Evolutionary conservation across 2,113 vertebrate species (phyloP).

Genomic region (Alexandromys fortis): DNA sequence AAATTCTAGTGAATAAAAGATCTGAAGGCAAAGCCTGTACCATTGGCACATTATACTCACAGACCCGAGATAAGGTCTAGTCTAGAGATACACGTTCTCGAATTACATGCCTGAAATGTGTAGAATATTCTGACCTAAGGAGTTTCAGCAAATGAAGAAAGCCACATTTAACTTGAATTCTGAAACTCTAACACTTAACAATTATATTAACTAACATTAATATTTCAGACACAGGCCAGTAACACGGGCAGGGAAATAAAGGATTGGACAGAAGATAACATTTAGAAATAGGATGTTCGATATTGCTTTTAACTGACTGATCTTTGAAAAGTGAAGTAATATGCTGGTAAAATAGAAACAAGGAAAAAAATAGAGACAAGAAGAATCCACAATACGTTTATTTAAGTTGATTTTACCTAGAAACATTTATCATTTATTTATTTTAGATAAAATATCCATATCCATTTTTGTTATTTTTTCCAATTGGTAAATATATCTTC

Average conservation of each 20-base stretch:
- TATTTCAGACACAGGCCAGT: background rate
- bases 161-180: background rate
- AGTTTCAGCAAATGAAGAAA: background rate
- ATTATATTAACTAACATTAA: background rate
- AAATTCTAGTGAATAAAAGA: background rate
- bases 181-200: background rate
- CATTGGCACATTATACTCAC: background rate
- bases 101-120: background rate
- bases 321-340: background rate
- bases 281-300: background rate
- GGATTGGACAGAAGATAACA: background rate
- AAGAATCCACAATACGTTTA: background rate
- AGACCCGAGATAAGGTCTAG: background rate
- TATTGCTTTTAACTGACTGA: background rate
- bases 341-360: background rate
- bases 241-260: background rate
- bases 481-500: background rate
- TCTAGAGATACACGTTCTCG: fast-evolving
- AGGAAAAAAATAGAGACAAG: background rate
- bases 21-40: background rate
- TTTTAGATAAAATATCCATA: background rate
- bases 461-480: background rate
- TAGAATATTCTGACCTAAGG: background rate
- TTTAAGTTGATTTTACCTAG: constrained; percentile 24
- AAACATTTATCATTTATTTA: background rate